A percentile compares a stretch with the other conserved stretches of the same genome.
phyloP scores from a whole-genome alignment of 1,140 invertebrate genomes.

The Bicyclus anynana region DNA sequence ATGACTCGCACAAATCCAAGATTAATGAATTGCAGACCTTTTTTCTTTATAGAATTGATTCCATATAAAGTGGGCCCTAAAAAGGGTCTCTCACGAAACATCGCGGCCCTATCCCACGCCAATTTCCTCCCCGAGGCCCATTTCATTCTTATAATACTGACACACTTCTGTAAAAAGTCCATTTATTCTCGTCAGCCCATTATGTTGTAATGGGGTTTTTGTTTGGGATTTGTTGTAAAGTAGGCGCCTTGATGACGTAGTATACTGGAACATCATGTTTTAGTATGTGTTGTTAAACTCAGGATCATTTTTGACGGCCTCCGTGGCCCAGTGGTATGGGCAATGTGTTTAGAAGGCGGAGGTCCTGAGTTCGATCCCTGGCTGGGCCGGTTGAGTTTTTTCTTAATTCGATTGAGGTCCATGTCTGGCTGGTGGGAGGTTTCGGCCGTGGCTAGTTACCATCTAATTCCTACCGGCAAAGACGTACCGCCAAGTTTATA shows the following conservation, averaged over 20 bases:
- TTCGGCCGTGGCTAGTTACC: too few species aligned
- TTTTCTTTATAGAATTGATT: background rate
- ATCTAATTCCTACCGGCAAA: too few species aligned
- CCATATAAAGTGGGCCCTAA: background rate
- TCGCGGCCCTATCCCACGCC: background rate
- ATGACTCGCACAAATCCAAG: background rate
- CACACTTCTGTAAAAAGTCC: background rate
- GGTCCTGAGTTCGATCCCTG: too few species aligned
- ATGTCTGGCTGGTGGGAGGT: too few species aligned
- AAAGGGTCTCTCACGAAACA: background rate
- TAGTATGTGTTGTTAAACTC: too few species aligned
- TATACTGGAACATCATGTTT: too few species aligned
- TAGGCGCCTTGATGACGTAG: background rate
- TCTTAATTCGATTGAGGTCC: too few species aligned
- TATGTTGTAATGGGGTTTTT: background rate
- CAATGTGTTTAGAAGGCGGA: too few species aligned
- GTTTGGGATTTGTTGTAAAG: background rate
- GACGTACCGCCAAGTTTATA: too few species aligned
- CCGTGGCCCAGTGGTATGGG: too few species aligned
- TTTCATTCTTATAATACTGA: conserved; percentile 1
- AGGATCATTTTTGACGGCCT: too few species aligned
- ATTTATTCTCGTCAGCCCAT: conserved; percentile 1
- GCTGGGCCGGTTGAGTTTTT: too few species aligned
- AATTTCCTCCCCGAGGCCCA: background rate
- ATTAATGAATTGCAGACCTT: background rate